These are phyloP conservation scores for Thyatira batis DNA, from an alignment of 2,888 invertebrate genomes.

Conservation along the genomic window DNA sequence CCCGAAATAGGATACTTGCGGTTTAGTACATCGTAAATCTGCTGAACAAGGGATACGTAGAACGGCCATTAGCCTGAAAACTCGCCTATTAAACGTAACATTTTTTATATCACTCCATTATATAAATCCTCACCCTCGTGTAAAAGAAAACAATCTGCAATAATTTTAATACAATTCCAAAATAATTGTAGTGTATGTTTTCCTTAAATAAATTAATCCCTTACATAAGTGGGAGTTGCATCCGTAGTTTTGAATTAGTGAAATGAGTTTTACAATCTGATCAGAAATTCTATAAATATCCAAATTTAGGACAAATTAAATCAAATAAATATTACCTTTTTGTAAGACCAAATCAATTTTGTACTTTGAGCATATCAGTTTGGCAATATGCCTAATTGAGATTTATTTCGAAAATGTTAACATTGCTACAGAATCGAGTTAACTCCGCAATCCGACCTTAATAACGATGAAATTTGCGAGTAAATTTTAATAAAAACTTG, in stretches of 20 bases:
- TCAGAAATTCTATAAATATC: too few species aligned
- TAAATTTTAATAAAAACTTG: slow-evolving; percentile 24
- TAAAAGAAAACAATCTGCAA: background rate
- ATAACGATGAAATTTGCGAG: slow-evolving; percentile 8
- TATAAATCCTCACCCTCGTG: background rate
- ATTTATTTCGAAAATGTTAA: background rate
- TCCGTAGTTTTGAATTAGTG: too few species aligned
- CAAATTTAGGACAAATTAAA: too few species aligned
- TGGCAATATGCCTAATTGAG: background rate
- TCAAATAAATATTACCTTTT: too few species aligned
- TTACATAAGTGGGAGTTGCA: too few species aligned
- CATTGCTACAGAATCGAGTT: background rate
- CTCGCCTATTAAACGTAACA: slow-evolving; percentile 36
- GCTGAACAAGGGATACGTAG: slow-evolving; percentile 47
- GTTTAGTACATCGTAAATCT: slow-evolving; percentile 66
- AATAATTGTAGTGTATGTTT: too few species aligned
- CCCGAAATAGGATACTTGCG: slow-evolving; percentile 48
- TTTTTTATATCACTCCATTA: slow-evolving; percentile 22
- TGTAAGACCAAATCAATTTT: too few species aligned
- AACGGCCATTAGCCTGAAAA: slow-evolving; percentile 48
- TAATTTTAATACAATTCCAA: too few species aligned
- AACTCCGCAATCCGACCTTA: slow-evolving; percentile 8
- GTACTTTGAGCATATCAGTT: too few species aligned
- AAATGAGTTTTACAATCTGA: too few species aligned
- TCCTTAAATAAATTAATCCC: too few species aligned